phyloP scores from a whole-genome alignment of 2,888 invertebrate genomes.

The Apoda limacodes region DNA sequence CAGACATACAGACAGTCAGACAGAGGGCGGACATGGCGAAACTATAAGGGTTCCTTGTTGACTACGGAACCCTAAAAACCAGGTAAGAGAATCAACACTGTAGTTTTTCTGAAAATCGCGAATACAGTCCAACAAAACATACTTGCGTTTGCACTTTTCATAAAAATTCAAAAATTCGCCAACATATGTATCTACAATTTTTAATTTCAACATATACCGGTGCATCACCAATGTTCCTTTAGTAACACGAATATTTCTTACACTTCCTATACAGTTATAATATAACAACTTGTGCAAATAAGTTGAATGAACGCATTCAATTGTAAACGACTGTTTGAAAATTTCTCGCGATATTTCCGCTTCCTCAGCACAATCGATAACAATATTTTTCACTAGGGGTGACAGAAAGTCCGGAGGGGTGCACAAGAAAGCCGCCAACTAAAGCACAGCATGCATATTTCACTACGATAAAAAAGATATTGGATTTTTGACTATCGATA shows the following conservation, averaged over 20 bases:
- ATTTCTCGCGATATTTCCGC: conserved; percentile 35
- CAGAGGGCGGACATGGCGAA: too few relatives aligned
- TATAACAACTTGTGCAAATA: conserved; percentile 1
- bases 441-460: conserved; percentile 30
- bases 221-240: conserved; percentile 18
- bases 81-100: too few relatives aligned
- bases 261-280: neutral
- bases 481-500: too few relatives aligned
- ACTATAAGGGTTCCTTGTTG: too few relatives aligned
- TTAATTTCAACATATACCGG: too few relatives aligned
- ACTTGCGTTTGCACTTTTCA: too few relatives aligned
- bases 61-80: too few relatives aligned
- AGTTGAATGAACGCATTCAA: conserved; percentile 26
- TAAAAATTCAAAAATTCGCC: too few relatives aligned
- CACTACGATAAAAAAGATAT: conserved; percentile 30
- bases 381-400: conserved; percentile 33
- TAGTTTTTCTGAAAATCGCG: too few relatives aligned
- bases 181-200: too few relatives aligned
- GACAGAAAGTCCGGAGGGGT: conserved; percentile 20
- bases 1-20: too few relatives aligned
- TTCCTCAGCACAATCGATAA: conserved; percentile 39
- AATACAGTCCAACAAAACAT: too few relatives aligned
- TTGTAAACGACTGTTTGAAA: conserved; percentile 27
- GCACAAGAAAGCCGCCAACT: conserved; percentile 14
- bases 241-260: conserved; percentile 11